Percentiles rank a stretch among this genome's conserved stretches.
phyloP scores from a whole-genome alignment of 1,140 invertebrate species.

The Chironomus striatipennis region DNA sequence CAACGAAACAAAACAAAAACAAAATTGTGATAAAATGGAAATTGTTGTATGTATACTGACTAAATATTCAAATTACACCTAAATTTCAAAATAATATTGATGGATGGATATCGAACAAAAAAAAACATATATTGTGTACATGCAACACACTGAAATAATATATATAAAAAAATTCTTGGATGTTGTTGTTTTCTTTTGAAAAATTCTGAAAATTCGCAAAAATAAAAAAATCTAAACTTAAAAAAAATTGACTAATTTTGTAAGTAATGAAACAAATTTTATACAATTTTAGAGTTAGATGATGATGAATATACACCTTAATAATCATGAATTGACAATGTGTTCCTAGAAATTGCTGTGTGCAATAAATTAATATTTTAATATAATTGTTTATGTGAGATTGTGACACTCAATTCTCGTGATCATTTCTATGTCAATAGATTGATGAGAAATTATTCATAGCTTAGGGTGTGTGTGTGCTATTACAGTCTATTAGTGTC shows the following conservation, averaged over 20 bases:
- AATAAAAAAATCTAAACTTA: background rate
- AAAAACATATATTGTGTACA: background rate
- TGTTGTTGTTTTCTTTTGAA: background rate
- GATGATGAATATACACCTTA: background rate
- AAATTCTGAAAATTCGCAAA: background rate
- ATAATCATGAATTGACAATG: background rate
- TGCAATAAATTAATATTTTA: background rate
- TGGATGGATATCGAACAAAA: background rate
- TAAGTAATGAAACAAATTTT: slow-evolving; percentile 22
- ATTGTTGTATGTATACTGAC: background rate
- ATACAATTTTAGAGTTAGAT: background rate
- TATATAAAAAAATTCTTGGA: background rate
- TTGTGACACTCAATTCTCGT: background rate
- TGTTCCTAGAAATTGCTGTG: background rate
- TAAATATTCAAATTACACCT: background rate
- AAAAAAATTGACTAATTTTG: slow-evolving; percentile 21
- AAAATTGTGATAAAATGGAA: background rate
- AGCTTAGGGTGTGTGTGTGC: too few relatives aligned
- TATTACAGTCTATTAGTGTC: too few relatives aligned
- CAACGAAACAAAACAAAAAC: background rate
- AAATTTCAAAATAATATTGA: background rate
- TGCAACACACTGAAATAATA: background rate
- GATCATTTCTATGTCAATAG: too few relatives aligned
- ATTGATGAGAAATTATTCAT: too few relatives aligned
- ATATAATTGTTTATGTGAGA: background rate